Conservation (phyloP, 2,888 invertebrate species). For the Heterodera filipjevi region DNA sequence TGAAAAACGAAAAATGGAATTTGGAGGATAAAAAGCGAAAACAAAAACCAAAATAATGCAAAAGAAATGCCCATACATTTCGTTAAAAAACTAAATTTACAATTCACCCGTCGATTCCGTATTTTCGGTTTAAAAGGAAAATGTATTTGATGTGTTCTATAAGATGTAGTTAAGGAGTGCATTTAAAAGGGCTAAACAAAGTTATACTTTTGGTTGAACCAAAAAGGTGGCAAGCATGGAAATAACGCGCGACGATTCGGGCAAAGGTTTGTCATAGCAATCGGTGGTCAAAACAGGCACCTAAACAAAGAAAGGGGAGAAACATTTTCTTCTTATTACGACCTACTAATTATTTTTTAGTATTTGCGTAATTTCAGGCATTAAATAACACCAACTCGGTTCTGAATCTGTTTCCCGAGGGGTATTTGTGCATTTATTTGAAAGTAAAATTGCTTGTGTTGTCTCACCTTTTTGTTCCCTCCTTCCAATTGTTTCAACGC, state of each 20-base stretch:
- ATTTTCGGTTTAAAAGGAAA: not conserved
- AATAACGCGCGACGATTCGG: slow-evolving; percentile 91
- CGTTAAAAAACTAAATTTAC: too few species aligned
- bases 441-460: too few species aligned
- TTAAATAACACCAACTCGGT: too few species aligned
- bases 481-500: slow-evolving; percentile 84
- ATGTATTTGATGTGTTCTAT: too few species aligned
- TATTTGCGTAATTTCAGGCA: too few species aligned
- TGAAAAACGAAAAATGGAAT: slow-evolving; percentile 6
- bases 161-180: too few species aligned
- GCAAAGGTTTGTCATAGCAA: slow-evolving; percentile 73
- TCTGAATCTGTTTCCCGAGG: too few species aligned
- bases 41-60: too few species aligned
- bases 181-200: not conserved
- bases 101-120: too few species aligned
- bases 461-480: slow-evolving; percentile 83
- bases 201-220: slow-evolving; percentile 52
- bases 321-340: not conserved
- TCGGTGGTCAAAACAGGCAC: slow-evolving; percentile 56
- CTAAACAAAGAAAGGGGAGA: slow-evolving; percentile 27
- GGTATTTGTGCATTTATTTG: too few species aligned
- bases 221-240: slow-evolving; percentile 83
- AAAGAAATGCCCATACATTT: too few species aligned
- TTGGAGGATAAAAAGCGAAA: not conserved
- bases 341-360: too few species aligned